Evolutionary conservation across 2,888 invertebrate genomes (phyloP), one percentile per base, ranked within the genome.

Genomic region (Bedellia somnulentella): DNA sequence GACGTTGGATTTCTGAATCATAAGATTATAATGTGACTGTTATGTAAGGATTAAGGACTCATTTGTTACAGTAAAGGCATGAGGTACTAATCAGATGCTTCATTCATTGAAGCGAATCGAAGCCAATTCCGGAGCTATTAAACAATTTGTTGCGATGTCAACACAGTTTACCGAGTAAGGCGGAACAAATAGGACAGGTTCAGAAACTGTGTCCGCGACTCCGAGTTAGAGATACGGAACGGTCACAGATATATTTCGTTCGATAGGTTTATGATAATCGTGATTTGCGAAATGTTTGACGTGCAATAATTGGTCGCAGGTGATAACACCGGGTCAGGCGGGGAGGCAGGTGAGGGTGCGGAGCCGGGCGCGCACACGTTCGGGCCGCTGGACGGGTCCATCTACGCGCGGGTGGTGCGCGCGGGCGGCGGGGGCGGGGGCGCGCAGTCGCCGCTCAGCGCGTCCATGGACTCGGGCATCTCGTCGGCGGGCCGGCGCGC

Each of bases 391-490:
- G 92, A 93, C 84, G 93, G 93, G 45, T 92, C 91, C 49, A 83
- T 93, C 49, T 93, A 93, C 81, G 92, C 93, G 42, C 83, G 83
- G 33, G 83, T 84, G 42, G 66, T 71, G 45, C 66, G 76, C 42
- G 60, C 62, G 42, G 60, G 60, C 46, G n/a, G n/a, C n/a, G n/a
- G n/a, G n/a, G n/a, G n/a, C n/a, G 62, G 68, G 44, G 66, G 67
- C 39, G 62, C 66, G 31, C 80, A 83, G 46, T 86, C 86, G 52
- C 85, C 87, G 47, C 82, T 89, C 64, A 88, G 88, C 50, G 87
- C 89, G 59, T 92, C 91, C 66, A 89, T 91, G 86, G 92, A 92
- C 80, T 91, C 90, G 47, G 92, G 92, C 47, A 92, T 92, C 49
- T 89, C 89, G 50, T 88, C 89, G 35, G 84, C 84, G 64, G 84